A percentile compares a stretch with the other conserved stretches of the same genome.
These are phyloP conservation scores for Rhamnusium bicolor DNA, from an alignment of 2,888 invertebrate genomes.

Conservation along the genomic window DNA sequence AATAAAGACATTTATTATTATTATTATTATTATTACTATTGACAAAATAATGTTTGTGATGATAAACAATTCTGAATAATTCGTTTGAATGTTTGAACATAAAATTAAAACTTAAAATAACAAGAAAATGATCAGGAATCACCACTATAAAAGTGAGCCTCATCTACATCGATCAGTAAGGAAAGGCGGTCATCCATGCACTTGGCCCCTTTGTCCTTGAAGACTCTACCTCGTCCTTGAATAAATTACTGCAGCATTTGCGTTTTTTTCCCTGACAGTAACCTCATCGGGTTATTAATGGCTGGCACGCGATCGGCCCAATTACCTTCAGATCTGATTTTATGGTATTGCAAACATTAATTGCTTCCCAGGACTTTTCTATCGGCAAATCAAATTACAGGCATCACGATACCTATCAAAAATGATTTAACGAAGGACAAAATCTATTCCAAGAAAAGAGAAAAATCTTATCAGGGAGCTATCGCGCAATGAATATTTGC, in stretches of 20 bases:
- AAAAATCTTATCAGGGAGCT: not conserved
- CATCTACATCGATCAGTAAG: not conserved
- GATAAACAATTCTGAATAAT: too few relatives aligned
- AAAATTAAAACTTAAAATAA: too few relatives aligned
- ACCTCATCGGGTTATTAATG: constrained; percentile 2
- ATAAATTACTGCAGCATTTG: constrained; percentile 52
- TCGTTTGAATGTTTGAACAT: too few relatives aligned
- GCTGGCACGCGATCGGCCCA: constrained; percentile 10
- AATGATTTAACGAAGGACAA: not conserved
- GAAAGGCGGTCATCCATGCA: not conserved
- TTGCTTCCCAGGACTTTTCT: not conserved
- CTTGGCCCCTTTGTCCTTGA: constrained; percentile 34
- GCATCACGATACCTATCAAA: not conserved
- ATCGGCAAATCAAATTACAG: not conserved
- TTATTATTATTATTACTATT: too few relatives aligned
- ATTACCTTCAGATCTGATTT: not conserved
- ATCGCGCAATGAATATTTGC: not conserved
- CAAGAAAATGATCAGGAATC: too few relatives aligned
- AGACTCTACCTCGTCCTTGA: constrained; percentile 46
- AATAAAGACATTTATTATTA: too few relatives aligned
- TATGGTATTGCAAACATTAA: constrained; percentile 10
- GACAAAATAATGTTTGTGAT: too few relatives aligned
- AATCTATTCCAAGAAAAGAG: not conserved
- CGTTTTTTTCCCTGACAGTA: constrained; percentile 44
- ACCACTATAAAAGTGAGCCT: not conserved